Base-by-base conservation (phyloP, 2,888 invertebrate genomes). In the Tetragonisca angustula region DNA sequence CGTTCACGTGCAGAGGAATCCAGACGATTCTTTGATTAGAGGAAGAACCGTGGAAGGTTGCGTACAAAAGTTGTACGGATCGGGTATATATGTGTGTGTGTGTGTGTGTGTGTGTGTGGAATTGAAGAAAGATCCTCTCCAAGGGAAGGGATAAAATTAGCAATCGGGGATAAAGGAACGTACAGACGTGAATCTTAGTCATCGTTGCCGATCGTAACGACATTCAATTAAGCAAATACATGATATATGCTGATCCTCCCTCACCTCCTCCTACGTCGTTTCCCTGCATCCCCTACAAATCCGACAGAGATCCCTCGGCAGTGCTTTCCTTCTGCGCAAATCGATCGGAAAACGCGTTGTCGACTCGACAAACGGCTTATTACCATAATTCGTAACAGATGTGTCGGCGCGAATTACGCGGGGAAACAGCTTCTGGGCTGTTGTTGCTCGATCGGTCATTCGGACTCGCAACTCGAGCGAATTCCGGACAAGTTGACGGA, bases 321-420 rank as follows among this genome's bases (percentile, higher is more conserved):
- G 21, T 36, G 27, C 4, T 43, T 17, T 49, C 19, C 36, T 62
- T 24, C 19, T 9, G n/a, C 21, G 50, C 68, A 32, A 77, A 76
- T n/a, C 74, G 68, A 56, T 68, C 59, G 76, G 65, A 62, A 65
- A 76, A 73, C 75, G 6, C 24, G 73, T 54, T 27, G 32, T 74
- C 43, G 27, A 49, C 49, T 73, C 69, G 71, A 36, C 62, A 59
- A 59, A 62, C 43, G 9, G 62, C 69, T 82, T 84, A 87, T 89
- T 85, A 82, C 78, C 76, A 83, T 85, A 87, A 88, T 72, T 78
- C 68, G 80, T 79, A 86, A 83, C 89, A 89, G 88, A 89, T 89
- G 88, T 50, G 83, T 52, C 76, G 72, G 52, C 59, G 77, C 71
- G 86, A 83, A 83, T 85, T 84, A 79, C 70, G 50, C 64, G 27